Evolutionary conservation across 2,888 invertebrate genomes (phyloP).

Genomic region (Apotomis betuletana): DNA sequence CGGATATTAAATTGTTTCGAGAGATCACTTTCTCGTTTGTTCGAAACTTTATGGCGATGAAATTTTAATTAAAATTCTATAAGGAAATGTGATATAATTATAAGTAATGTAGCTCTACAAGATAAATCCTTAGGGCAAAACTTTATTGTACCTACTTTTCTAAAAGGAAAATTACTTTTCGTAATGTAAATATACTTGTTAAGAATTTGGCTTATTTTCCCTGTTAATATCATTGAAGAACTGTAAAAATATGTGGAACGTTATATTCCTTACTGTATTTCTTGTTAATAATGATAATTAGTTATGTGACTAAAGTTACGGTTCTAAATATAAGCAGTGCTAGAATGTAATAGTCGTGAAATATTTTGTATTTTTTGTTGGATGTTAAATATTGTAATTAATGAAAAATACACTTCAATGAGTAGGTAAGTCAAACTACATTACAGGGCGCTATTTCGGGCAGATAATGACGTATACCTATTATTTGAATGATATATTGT

Average conservation of each 20-base stretch:
- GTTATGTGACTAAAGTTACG: conserved; percentile 28
- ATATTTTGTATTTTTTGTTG: conserved; percentile 23
- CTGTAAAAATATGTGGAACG: conserved; percentile 38
- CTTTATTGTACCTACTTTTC: conserved; percentile 44
- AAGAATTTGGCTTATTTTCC: conserved; percentile 41
- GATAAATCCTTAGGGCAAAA: conserved; percentile 12
- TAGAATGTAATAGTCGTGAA: conserved; percentile 12
- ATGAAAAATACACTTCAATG: background rate
- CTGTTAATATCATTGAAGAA: conserved; percentile 40
- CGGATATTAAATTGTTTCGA: conserved; percentile 50
- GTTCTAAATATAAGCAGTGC: conserved; percentile 24
- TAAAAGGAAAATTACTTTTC: conserved; percentile 41
- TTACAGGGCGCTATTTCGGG: conserved; percentile 1
- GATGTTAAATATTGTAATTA: background rate
- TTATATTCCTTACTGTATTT: conserved; percentile 34
- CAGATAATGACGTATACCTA: too few relatives aligned
- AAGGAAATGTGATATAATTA: conserved; percentile 68
- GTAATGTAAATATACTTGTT: conserved; percentile 36
- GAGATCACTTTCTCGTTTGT: conserved; percentile 45
- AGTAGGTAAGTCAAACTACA: background rate
- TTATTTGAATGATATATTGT: too few relatives aligned
- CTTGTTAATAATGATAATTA: conserved; percentile 31
- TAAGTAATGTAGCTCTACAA: conserved; percentile 48
- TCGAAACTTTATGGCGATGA: conserved; percentile 49
- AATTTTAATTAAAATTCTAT: conserved; percentile 53